A percentile compares a stretch with the other conserved stretches of the same genome.
Conservation (phyloP, 92 coral and sea anemone species). For the Phymanthus crucifer region DNA sequence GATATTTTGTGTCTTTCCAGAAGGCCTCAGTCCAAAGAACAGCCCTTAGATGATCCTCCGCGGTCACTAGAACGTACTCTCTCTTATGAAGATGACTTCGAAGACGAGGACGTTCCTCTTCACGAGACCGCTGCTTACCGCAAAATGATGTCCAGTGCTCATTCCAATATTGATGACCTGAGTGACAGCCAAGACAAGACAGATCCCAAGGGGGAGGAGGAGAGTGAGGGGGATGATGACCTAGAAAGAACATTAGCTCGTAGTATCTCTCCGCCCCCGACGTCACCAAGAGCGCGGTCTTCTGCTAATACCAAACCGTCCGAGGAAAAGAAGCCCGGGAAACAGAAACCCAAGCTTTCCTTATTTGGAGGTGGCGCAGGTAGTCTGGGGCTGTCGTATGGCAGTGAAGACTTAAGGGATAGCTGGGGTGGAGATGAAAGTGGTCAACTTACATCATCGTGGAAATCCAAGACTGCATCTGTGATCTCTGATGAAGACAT, state of each 20-base stretch:
- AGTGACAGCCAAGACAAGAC: slow-evolving; percentile 56
- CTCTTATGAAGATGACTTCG: slow-evolving; percentile 89
- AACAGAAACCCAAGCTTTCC: slow-evolving; percentile 80
- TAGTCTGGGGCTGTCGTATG: slow-evolving; percentile 50
- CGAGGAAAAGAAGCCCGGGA: slow-evolving; percentile 56
- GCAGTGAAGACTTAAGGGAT: slow-evolving; percentile 72
- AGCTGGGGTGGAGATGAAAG: slow-evolving; percentile 73
- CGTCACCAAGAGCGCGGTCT: slow-evolving; percentile 73
- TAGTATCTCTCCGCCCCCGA: slow-evolving; percentile 74
- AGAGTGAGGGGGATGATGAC: slow-evolving; percentile 80
- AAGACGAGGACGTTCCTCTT: slow-evolving; percentile 84
- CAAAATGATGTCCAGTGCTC: slow-evolving; percentile 85
- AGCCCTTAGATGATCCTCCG: slow-evolving; percentile 20
- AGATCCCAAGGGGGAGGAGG: slow-evolving; percentile 45
- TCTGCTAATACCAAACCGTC: slow-evolving; percentile 39
- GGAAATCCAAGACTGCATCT: slow-evolving; percentile 41
- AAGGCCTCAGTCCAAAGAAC: slow-evolving; percentile 24
- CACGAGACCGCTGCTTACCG: slow-evolving; percentile 90
- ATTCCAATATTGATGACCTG: slow-evolving; percentile 67
- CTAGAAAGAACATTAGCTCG: slow-evolving; percentile 78
- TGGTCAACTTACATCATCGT: slow-evolving; percentile 58
- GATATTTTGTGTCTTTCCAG: background rate
- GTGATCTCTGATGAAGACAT: background rate
- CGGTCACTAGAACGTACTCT: slow-evolving; percentile 44
- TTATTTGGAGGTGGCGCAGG: slow-evolving; percentile 68